Conservation (phyloP, 2,888 invertebrate genomes). For the Conops quadrifasciatus region DNA sequence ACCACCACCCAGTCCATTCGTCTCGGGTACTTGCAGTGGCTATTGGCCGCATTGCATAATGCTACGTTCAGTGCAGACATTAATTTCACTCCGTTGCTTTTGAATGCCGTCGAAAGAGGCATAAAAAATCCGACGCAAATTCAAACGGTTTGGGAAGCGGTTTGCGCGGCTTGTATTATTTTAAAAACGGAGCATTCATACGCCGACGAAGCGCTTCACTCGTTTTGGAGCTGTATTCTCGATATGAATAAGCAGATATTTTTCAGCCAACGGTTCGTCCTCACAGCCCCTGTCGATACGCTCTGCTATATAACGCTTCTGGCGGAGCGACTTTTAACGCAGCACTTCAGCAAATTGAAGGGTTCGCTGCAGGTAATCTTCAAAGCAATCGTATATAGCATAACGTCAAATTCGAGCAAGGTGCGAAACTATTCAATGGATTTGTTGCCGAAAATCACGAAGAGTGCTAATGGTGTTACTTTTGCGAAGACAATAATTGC, state of each 20-base stretch:
- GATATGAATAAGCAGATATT: constrained; percentile 83
- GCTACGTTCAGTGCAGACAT: constrained; percentile 65
- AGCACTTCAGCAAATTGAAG: constrained; percentile 74
- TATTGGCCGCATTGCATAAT: constrained; percentile 73
- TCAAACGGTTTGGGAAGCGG: constrained; percentile 75
- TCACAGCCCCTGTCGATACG: constrained; percentile 76
- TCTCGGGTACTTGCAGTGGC: constrained; percentile 80
- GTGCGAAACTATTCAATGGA: constrained; percentile 72
- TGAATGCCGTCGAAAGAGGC: constrained; percentile 79
- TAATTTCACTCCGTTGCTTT: constrained; percentile 71
- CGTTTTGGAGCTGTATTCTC: constrained; percentile 75
- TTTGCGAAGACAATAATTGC: constrained; percentile 72
- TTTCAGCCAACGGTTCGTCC: constrained; percentile 82
- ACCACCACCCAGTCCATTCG: constrained; percentile 80
- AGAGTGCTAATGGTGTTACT: constrained; percentile 69
- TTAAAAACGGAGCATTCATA: constrained; percentile 71
- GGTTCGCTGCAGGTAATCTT: constrained; percentile 74
- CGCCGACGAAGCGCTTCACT: constrained; percentile 63
- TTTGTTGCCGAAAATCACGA: constrained; percentile 71
- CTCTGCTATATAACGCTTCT: constrained; percentile 77
- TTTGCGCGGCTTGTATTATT: constrained; percentile 75
- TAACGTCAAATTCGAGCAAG: constrained; percentile 71
- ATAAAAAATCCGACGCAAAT: constrained; percentile 78
- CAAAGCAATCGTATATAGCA: constrained; percentile 75
- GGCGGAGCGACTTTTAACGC: constrained; percentile 75